Base-by-base conservation (phyloP, 2,797 vertebrate genomes). In the Lycodopsis pacificus region DNA sequence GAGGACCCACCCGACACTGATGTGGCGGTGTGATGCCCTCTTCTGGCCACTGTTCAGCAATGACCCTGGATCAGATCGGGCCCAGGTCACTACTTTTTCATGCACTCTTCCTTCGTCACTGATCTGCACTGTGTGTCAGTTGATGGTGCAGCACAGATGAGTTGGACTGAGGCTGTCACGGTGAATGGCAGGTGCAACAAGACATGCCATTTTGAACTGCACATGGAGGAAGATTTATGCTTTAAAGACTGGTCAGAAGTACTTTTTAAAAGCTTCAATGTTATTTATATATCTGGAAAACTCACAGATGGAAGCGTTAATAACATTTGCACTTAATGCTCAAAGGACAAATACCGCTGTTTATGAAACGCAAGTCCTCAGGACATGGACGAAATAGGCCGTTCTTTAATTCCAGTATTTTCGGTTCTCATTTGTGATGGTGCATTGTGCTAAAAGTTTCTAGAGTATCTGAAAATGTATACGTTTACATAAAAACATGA, bases 1-100 rank as follows among this genome's bases (percentile, higher is more conserved):
- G 30, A 71, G 71, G 83, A 69, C 57, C 65, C 71, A 69, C 58
- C 27, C 46, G 4, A 25, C 44, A 17, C 57, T 80, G 78, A 71
- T 42, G 15, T 59, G 15, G 82, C 15, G 51, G 66, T 81, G 42
- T 87, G 76, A 73, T 64, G 90, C 91, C 93, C 91, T 89, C 93
- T 93, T 75, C 82, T 88, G 93, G 90, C 62, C 67, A 42, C 56
- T 32, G 69, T 56, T 69, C 66, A 82, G 20, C 82, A 87, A 74
- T 82, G 81, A 80, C 77, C 79, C 71, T 13, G 64, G 65, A 82
- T 17, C 76, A 74, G 79, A 46, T 56, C 12, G 57, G 66, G 40
- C 40, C 54, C 36, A 49, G 42, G 72, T 80, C 59, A 62, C 58
- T 34, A 20, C 38, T 40, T 67, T 58, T 61, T 64, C 40, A 67